phyloP scores from a whole-genome alignment of 2,888 invertebrate species.

The Sinohyriopsis cumingii region DNA sequence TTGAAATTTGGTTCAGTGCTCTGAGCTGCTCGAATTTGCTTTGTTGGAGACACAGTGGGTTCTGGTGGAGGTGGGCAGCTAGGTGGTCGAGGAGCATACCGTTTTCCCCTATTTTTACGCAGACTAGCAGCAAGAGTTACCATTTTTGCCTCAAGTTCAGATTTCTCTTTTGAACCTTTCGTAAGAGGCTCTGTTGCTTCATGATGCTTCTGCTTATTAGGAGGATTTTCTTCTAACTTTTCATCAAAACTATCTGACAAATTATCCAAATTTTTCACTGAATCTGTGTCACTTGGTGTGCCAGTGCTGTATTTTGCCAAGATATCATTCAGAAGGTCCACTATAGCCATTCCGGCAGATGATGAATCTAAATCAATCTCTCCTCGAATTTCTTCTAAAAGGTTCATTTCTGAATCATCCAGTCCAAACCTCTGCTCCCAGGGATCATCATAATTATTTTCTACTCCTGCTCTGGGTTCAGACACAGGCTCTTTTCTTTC shows the following conservation, averaged over 20 bases:
- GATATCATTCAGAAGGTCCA: conserved; percentile 58
- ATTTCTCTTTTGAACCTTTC: conserved; percentile 41
- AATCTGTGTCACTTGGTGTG: conserved; percentile 32
- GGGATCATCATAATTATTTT: conserved; percentile 27
- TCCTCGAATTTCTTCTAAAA: conserved; percentile 35
- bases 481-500: conserved; percentile 9
- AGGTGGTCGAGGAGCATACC: conserved; percentile 58
- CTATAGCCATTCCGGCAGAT: conserved; percentile 51
- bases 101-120: conserved; percentile 52
- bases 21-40: conserved; percentile 30
- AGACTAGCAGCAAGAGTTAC: conserved; percentile 58
- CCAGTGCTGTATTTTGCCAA: conserved; percentile 48
- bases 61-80: conserved; percentile 51
- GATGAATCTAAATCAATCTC: conserved; percentile 49
- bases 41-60: conserved; percentile 33
- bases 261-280: conserved; percentile 31
- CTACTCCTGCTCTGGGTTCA: conserved; percentile 10
- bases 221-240: neutral
- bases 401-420: conserved; percentile 35
- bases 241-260: conserved; percentile 7
- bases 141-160: conserved; percentile 57
- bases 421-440: conserved; percentile 36
- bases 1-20: conserved; percentile 56
- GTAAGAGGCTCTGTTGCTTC: conserved; percentile 9
- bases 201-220: conserved; percentile 8